Conservation (phyloP, 2,113 vertebrate genomes). For the Muscicapa adusta region DNA sequence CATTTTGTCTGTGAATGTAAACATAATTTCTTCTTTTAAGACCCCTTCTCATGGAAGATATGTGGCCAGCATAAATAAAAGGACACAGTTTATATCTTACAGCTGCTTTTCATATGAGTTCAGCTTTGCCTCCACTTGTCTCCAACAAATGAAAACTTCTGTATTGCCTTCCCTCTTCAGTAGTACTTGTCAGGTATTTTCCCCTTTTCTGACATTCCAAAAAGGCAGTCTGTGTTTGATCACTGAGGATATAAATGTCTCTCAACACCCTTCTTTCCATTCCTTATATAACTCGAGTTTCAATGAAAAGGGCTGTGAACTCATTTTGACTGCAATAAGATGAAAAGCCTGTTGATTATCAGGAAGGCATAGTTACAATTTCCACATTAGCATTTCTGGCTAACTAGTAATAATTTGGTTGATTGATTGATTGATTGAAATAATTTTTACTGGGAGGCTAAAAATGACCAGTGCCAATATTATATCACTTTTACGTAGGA, state of each 20-base stretch:
- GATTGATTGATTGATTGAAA: not conserved
- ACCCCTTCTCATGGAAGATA: not conserved
- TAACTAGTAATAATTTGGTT: not conserved
- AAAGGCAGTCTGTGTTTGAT: not conserved
- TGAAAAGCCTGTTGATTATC: not conserved
- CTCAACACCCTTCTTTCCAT: not conserved
- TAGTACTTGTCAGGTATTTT: not conserved
- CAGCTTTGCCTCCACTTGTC: not conserved
- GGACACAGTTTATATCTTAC: not conserved
- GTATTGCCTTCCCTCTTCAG: not conserved
- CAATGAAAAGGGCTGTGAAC: not conserved
- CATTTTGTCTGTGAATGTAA: not conserved
- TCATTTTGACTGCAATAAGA: not conserved
- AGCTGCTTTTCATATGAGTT: not conserved
- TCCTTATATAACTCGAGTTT: not conserved
- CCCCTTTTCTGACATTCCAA: not conserved
- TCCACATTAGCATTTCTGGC: not conserved
- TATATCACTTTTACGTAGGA: not conserved
- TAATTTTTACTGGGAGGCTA: not conserved
- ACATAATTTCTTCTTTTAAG: not conserved
- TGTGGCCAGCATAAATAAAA: not conserved
- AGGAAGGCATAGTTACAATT: not conserved
- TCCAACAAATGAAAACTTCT: not conserved
- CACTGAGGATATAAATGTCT: not conserved
- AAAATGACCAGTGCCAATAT: not conserved